These are phyloP conservation scores for Omphaloscelis lunosa DNA, from an alignment of 2,888 invertebrate species.

Conservation along the genomic window DNA sequence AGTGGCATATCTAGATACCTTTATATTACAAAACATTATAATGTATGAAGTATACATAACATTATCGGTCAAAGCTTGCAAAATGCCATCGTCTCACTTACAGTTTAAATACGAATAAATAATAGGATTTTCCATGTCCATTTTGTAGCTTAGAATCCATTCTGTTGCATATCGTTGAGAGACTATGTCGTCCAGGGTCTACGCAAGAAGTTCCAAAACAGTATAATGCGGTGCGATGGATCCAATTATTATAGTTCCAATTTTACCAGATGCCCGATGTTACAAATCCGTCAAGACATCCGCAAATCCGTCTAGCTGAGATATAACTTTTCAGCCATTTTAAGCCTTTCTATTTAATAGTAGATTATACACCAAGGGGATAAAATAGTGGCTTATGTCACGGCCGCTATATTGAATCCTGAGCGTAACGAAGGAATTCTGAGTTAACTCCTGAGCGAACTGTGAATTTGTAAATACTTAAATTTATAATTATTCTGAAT, in stretches of 20 bases:
- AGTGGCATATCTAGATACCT: neutral
- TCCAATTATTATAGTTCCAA: neutral
- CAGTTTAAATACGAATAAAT: neutral
- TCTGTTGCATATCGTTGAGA: neutral
- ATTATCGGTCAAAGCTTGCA: neutral
- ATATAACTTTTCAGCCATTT: neutral
- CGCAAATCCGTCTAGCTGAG: neutral
- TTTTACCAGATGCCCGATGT: neutral
- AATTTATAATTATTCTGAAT: too few species aligned
- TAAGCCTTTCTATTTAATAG: neutral
- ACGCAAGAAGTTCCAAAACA: neutral
- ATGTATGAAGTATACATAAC: slow-evolving; percentile 2
- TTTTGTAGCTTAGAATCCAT: neutral
- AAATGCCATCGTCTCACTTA: neutral
- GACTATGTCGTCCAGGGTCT: too few species aligned
- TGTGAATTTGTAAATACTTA: too few species aligned
- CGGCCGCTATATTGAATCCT: neutral
- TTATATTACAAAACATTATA: neutral
- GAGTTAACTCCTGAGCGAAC: too few species aligned
- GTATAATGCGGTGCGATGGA: neutral
- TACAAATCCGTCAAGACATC: neutral
- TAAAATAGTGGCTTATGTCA: neutral
- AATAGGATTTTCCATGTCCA: neutral
- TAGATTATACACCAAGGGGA: neutral
- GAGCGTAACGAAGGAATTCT: neutral